Conservation (phyloP, 2,113 vertebrate species). For the Silurus glanis region DNA sequence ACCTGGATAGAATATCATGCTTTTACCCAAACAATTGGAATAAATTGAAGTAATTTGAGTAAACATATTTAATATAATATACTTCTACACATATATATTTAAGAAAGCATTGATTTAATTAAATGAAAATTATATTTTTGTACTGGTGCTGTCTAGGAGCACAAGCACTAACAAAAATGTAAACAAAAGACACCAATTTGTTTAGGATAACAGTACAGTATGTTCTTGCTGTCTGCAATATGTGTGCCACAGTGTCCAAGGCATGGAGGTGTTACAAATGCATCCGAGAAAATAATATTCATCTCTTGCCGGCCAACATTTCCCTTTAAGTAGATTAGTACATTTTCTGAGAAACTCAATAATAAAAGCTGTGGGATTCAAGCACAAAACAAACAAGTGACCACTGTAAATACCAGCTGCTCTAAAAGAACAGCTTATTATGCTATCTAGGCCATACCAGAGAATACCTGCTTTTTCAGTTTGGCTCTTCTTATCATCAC, state of each 20-base stretch:
- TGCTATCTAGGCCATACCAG: not conserved
- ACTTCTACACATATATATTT: no score
- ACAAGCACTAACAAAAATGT: not conserved
- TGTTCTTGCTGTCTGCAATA: not conserved
- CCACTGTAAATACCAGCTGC: not conserved
- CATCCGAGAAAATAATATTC: not conserved
- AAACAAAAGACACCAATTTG: not conserved
- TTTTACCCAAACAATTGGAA: not conserved
- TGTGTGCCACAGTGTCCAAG: not conserved
- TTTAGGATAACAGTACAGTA: not conserved
- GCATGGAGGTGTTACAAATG: not conserved
- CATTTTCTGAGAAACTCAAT: not conserved
- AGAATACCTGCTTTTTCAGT: not conserved
- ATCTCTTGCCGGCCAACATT: not conserved
- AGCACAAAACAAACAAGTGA: not conserved
- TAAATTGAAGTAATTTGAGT: not conserved
- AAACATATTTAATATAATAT: not conserved
- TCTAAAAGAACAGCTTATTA: not conserved
- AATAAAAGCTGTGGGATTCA: not conserved
- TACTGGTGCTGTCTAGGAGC: not conserved
- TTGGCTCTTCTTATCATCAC: not conserved
- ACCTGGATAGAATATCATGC: not conserved
- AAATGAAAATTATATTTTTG: not conserved
- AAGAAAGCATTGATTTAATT: not conserved
- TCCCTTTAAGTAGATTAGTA: not conserved